phyloP scores from a whole-genome alignment of 2,113 vertebrate species.

The Prunella fulvescens region DNA sequence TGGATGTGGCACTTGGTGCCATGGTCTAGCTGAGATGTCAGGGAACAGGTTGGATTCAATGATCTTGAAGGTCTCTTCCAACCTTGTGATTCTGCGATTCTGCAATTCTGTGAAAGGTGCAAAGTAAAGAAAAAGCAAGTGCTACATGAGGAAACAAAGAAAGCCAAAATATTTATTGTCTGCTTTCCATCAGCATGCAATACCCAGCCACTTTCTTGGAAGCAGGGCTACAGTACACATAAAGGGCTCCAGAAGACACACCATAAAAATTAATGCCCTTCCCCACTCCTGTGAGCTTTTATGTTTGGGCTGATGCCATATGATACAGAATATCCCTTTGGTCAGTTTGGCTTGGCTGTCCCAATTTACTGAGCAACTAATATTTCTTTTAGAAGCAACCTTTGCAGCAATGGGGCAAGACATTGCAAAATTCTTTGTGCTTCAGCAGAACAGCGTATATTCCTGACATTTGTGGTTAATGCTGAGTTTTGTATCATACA shows the following conservation, averaged over 20 bases:
- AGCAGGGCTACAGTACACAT: not conserved
- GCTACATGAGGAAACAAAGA: not conserved
- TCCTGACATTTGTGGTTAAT: not conserved
- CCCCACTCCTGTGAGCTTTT: not conserved
- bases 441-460: not conserved
- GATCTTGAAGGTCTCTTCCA: too few species aligned
- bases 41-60: too few species aligned
- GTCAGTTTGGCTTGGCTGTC: not conserved
- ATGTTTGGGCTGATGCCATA: not conserved
- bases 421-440: not conserved
- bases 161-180: not conserved
- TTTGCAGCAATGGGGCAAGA: too few species aligned
- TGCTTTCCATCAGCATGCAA: not conserved
- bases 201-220: not conserved
- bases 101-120: not conserved
- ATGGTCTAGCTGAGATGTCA: too few species aligned
- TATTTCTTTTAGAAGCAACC: not conserved
- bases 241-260: not conserved
- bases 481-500: not conserved
- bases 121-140: not conserved
- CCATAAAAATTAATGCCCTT: not conserved
- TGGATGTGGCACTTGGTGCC: too few species aligned
- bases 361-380: too few species aligned
- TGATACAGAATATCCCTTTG: not conserved
- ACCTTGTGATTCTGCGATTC: too few species aligned